Evolutionary conservation across 2,113 vertebrate genomes (phyloP), one percentile per base, ranked within the genome.

Genomic region (Genyomyrus donnyi): DNA sequence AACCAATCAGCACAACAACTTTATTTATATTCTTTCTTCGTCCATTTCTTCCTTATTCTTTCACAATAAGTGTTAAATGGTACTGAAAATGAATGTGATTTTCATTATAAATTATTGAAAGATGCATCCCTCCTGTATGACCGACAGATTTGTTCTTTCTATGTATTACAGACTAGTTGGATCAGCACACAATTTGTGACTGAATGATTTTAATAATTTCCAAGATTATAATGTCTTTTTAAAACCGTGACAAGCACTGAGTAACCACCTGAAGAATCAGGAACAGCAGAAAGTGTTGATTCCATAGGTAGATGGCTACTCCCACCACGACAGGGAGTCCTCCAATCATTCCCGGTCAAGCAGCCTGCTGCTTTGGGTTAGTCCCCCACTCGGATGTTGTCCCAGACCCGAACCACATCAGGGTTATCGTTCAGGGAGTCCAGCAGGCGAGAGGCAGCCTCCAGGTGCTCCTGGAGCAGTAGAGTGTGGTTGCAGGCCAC

Each of bases 331-430:
- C 21, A 46, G 39, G 80, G 19, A 70, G 39, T 53, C 31, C 49
- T 53, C 21, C 49, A 2, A 31, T 10, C 85, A 19, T 53, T 35
- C 31, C 49, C 17, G 1, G 24, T 87, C 7, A 35, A 35, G 11
- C 9, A 10, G 42, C 48, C n/a, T 5, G 21, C 85, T 11, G 11
- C 85, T 52, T 15, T 3, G 49, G 17, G 27, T 95, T 92, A 96
- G 91, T 93, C 92, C 90, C 91, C 87, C 5, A 90, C 91, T 89
- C 96, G 94, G 89, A 98, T 97, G 92, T 98, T 98, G 93, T 98
- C 97, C 93, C 96, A 98, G 48, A 98, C 95, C 7, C 94, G 93
- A 13, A 98, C 93, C 50, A 98, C 97, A 0, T 98, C 97, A 1
- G 94, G 91, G 3, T 89, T 90, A 92, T 95, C 93, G 84, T 62